Evolutionary conservation across 2,797 vertebrate species (phyloP).

Genomic region (Brachyrhaphis roseni): DNA sequence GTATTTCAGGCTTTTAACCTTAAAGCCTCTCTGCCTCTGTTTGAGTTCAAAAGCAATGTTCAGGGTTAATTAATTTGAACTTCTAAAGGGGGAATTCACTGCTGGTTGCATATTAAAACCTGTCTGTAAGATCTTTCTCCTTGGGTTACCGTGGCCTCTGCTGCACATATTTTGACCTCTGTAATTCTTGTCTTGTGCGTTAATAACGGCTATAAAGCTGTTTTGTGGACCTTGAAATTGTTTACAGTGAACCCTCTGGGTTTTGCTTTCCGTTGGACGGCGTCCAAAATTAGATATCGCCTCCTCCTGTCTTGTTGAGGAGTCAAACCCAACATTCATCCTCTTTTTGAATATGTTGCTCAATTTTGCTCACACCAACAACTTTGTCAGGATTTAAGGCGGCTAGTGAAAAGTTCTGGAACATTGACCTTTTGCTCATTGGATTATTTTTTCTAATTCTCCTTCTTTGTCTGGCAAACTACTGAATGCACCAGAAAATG

Average conservation of each 20-base stretch:
- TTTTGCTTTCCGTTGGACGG: background rate
- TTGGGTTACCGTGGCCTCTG: background rate
- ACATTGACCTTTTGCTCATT: background rate
- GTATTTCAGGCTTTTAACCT: background rate
- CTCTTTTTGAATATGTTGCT: background rate
- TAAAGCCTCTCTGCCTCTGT: background rate
- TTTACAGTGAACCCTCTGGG: slow-evolving; percentile 11
- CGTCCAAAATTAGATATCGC: background rate
- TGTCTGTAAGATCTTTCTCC: slow-evolving; percentile 1
- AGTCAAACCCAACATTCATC: background rate
- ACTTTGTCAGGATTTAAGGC: background rate
- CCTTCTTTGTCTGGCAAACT: slow-evolving; percentile 16
- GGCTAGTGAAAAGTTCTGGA: background rate
- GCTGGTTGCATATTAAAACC: slow-evolving; percentile 7
- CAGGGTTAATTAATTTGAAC: slow-evolving; percentile 8
- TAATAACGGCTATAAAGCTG: slow-evolving; percentile 1
- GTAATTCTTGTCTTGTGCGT: background rate
- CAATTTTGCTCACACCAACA: background rate
- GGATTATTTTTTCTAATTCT: background rate
- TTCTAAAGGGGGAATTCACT: background rate
- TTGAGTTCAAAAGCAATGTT: background rate
- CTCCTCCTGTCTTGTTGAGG: background rate
- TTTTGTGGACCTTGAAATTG: slow-evolving; percentile 15
- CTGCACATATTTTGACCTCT: background rate
- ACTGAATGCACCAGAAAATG: slow-evolving; percentile 10